Percentiles rank a stretch among this genome's conserved stretches.
These are phyloP conservation scores for Mormyrus hasselquistii DNA, from an alignment of 2,797 vertebrate species.

Conservation along the genomic window DNA sequence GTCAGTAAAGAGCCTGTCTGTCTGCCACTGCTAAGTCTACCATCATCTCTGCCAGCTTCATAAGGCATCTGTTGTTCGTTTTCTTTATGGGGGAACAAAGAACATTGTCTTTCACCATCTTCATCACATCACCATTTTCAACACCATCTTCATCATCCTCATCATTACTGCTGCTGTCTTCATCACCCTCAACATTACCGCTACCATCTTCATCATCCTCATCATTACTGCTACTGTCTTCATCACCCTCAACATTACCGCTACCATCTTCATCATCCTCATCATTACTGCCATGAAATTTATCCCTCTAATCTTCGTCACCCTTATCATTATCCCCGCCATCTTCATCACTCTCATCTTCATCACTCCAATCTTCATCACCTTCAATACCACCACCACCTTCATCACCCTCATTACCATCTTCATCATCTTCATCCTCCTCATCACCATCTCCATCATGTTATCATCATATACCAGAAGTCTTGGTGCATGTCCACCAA, in stretches of 20 bases:
- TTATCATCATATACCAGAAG: not conserved
- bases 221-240: not conserved
- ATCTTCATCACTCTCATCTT: not conserved
- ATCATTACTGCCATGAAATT: not conserved
- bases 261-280: not conserved
- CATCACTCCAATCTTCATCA: not conserved
- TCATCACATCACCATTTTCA: not conserved
- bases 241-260: not conserved
- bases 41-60: not conserved
- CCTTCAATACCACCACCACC: not conserved
- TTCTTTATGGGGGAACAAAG: not conserved
- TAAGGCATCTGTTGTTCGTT: not conserved
- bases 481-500: not conserved
- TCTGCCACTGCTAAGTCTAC: not conserved
- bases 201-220: not conserved
- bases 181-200: not conserved
- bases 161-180: not conserved
- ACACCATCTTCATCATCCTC: not conserved
- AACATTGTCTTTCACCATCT: not conserved
- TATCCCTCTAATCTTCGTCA: not conserved
- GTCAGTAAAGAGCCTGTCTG: not conserved
- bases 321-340: not conserved
- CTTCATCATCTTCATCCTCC: not conserved
- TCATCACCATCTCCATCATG: not conserved
- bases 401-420: not conserved